Evolutionary conservation across 2,888 invertebrate genomes (phyloP).

Genomic region (Mythimna loreyi): DNA sequence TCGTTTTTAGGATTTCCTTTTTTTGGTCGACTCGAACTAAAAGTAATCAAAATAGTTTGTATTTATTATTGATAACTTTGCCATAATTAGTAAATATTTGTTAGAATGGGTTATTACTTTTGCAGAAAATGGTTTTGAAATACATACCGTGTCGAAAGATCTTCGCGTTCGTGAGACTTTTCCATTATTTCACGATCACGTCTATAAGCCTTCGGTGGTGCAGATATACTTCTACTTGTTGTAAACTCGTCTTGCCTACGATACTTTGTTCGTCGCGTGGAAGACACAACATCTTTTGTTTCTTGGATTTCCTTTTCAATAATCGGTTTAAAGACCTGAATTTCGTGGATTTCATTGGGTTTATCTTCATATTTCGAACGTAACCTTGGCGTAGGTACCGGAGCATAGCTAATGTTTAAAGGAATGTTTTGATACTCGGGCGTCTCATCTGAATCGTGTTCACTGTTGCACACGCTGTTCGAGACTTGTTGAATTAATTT

Average conservation of each 20-base stretch:
- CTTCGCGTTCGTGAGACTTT: slow-evolving; percentile 58
- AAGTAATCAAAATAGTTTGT: slow-evolving; percentile 54
- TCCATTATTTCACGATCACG: slow-evolving; percentile 61
- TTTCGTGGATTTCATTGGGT: slow-evolving; percentile 69
- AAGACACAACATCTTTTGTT: slow-evolving; percentile 57
- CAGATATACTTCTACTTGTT: slow-evolving; percentile 80
- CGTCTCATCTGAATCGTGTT: slow-evolving; percentile 84
- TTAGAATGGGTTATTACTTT: slow-evolving; percentile 23
- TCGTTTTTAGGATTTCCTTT: slow-evolving; percentile 53
- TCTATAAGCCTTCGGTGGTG: slow-evolving; percentile 78
- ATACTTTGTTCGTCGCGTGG: slow-evolving; percentile 72
- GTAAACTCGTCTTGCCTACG: slow-evolving; percentile 72
- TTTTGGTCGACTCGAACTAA: slow-evolving; percentile 49
- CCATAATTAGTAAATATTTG: slow-evolving; percentile 5
- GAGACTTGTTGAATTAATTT: slow-evolving; percentile 84
- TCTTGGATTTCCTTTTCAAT: slow-evolving; percentile 75
- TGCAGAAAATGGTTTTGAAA: slow-evolving; percentile 19
- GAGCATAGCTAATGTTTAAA: slow-evolving; percentile 74
- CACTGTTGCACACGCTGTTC: slow-evolving; percentile 85
- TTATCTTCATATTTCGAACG: slow-evolving; percentile 77
- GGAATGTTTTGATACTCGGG: slow-evolving; percentile 85
- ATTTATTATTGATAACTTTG: slow-evolving; percentile 14
- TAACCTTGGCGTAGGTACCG: slow-evolving; percentile 80
- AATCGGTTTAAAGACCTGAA: slow-evolving; percentile 76
- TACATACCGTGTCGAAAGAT: slow-evolving; percentile 66